Percentiles rank a stretch among this genome's conserved stretches.
These are phyloP conservation scores for Rafetus swinhoei DNA, from an alignment of 2,113 vertebrate species.

Conservation along the genomic window DNA sequence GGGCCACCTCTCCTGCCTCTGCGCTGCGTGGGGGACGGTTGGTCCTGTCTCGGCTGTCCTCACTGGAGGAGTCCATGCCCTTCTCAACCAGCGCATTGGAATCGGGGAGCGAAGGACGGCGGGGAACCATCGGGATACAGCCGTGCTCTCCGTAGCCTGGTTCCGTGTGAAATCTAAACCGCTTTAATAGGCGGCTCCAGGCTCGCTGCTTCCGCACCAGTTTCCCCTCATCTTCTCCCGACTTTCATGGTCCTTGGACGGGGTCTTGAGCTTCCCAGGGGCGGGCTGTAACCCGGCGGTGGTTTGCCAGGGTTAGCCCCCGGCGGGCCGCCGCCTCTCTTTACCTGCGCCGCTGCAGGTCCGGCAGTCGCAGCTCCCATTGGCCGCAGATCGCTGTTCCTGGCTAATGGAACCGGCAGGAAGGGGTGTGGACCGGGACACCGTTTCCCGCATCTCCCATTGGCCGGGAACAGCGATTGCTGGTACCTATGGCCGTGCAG, in stretches of 20 bases:
- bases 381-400: too few species aligned
- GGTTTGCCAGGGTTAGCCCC: too few species aligned
- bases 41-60: background rate
- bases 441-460: too few species aligned
- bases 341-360: too few species aligned
- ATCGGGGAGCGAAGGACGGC: background rate
- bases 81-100: background rate
- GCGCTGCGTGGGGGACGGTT: too few species aligned
- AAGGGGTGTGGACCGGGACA: too few species aligned
- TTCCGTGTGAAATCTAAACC: background rate
- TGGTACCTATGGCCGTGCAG: too few species aligned
- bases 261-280: background rate
- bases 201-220: background rate
- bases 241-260: background rate
- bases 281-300: too few species aligned
- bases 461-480: too few species aligned
- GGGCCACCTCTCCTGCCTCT: background rate
- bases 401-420: too few species aligned
- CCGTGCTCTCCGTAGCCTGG: background rate
- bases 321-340: too few species aligned
- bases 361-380: too few species aligned
- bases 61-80: background rate
- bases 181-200: rapidly evolving
- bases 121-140: rapidly evolving
- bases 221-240: background rate